Conservation (phyloP, 2,113 vertebrate species). For the Girardinichthys multiradiatus region DNA sequence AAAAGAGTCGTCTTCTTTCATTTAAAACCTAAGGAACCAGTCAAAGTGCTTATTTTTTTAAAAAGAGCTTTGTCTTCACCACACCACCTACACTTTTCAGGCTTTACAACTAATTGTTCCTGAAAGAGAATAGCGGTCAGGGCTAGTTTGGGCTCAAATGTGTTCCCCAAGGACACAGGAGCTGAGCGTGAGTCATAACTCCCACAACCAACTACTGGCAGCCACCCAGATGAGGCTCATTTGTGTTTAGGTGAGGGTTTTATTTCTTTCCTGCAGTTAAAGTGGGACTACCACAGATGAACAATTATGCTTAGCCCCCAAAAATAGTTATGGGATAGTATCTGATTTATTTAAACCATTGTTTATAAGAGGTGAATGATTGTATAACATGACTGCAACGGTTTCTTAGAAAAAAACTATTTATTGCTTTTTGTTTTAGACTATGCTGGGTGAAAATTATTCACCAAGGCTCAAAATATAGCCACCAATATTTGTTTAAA, state of each 20-base stretch:
- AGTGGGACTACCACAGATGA: neutral
- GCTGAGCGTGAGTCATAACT: neutral
- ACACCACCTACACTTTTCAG: neutral
- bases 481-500: too few relatives aligned
- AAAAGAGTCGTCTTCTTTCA: neutral
- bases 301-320: neutral
- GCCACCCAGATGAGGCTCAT: neutral
- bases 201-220: conserved; percentile 1
- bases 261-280: neutral
- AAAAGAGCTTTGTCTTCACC: neutral
- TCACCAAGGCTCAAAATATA: too few relatives aligned
- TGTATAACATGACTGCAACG: too few relatives aligned
- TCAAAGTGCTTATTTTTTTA: too few relatives aligned
- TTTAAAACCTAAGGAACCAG: too few relatives aligned
- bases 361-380: too few relatives aligned
- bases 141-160: neutral
- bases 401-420: too few relatives aligned
- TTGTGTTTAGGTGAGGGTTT: too few relatives aligned
- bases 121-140: neutral
- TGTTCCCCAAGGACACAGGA: conserved; percentile 24
- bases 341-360: too few relatives aligned
- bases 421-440: too few relatives aligned
- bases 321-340: too few relatives aligned
- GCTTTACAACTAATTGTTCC: neutral
- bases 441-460: too few relatives aligned